Conservation (phyloP, 2,113 vertebrate genomes). For the Grus americana region DNA sequence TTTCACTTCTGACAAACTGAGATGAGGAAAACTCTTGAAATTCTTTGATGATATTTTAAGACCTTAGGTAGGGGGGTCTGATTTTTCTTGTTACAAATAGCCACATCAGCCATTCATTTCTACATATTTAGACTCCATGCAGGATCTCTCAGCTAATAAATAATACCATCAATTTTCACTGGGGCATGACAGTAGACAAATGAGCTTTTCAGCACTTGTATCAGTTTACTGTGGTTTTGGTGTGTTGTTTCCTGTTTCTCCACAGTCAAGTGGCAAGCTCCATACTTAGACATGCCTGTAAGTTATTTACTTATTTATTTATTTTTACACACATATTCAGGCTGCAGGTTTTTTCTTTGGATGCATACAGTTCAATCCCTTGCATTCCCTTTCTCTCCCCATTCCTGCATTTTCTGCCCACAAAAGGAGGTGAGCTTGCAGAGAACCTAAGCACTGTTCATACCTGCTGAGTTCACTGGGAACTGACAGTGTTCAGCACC, state of each 20-base stretch:
- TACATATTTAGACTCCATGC: background rate
- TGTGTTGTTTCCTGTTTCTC: constrained; percentile 56
- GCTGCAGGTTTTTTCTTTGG: background rate
- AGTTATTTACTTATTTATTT: background rate
- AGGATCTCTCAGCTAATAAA: constrained; percentile 59
- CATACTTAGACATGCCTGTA: background rate
- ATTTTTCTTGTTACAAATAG: background rate
- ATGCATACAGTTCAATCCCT: background rate
- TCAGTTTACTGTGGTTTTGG: constrained; percentile 43
- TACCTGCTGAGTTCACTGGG: background rate
- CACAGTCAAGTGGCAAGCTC: constrained; percentile 1
- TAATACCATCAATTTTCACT: constrained; percentile 52
- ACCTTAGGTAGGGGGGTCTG: background rate
- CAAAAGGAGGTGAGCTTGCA: background rate
- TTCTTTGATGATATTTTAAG: background rate
- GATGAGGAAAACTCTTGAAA: background rate
- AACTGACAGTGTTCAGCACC: background rate
- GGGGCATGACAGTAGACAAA: constrained; percentile 30
- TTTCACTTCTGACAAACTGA: background rate
- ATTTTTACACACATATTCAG: background rate
- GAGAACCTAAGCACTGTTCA: background rate
- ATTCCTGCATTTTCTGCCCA: background rate
- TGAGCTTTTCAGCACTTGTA: constrained; percentile 66
- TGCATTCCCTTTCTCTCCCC: background rate
- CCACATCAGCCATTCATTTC: constrained; percentile 4